Conservation (phyloP, 2,888 invertebrate genomes). For the Andrena fulva region DNA sequence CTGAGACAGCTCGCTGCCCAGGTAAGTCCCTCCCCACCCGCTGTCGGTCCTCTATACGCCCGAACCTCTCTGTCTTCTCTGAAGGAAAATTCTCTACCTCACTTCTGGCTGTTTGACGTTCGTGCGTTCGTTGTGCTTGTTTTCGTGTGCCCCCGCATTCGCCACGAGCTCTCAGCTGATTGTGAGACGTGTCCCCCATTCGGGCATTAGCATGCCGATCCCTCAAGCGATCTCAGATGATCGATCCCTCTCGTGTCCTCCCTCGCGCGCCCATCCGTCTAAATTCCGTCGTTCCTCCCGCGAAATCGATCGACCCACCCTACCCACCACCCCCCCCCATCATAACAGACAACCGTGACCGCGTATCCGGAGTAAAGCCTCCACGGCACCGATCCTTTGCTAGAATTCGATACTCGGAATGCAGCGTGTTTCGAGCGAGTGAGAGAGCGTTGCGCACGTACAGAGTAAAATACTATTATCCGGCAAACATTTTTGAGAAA, state of each 20-base stretch:
- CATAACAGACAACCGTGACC: not conserved
- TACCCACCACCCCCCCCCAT: not conserved
- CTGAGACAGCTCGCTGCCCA: conserved; percentile 96
- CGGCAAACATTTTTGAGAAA: no score
- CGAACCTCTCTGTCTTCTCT: conserved; percentile 11
- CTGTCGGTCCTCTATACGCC: conserved; percentile 6
- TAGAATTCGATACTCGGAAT: not conserved
- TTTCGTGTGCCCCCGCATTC: conserved; percentile 54
- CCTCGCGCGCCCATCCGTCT: not conserved
- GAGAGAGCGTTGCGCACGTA: conserved; percentile 28
- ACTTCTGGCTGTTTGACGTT: conserved; percentile 66
- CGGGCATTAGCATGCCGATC: no score
- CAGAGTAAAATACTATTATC: conserved; percentile 22
- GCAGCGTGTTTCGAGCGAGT: not conserved
- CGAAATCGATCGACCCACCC: not conserved
- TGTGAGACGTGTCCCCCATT: no score
- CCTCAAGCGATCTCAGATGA: no score
- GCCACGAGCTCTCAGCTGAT: conserved; percentile 45
- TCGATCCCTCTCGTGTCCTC: no score
- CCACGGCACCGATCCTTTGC: not conserved
- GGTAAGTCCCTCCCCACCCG: conserved; percentile 77
- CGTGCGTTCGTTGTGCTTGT: conserved; percentile 69
- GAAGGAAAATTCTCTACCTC: conserved; percentile 31
- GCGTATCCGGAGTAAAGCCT: not conserved
- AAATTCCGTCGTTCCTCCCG: conserved; percentile 8